Conservation (phyloP, 2,113 vertebrate species). For the Rhabdornis inornatus region DNA sequence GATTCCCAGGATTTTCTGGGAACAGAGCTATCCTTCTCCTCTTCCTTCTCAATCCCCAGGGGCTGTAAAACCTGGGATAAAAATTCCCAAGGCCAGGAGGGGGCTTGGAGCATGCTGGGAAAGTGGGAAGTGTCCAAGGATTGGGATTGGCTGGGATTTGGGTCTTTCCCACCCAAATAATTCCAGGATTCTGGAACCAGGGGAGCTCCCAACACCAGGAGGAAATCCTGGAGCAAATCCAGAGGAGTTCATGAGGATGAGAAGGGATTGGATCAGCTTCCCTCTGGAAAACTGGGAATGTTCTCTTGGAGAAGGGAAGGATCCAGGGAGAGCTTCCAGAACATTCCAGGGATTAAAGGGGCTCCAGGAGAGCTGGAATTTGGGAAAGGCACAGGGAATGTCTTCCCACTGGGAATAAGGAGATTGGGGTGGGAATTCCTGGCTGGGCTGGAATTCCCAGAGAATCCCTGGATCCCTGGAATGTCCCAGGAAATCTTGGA, state of each 20-base stretch:
- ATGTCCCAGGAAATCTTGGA: accelerated
- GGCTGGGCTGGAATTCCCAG: not conserved
- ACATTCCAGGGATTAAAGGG: not conserved
- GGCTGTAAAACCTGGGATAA: not conserved
- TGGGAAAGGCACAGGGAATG: not conserved
- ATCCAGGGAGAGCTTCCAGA: not conserved
- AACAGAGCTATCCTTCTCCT: not conserved
- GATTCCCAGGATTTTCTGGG: not conserved
- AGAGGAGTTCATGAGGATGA: not conserved
- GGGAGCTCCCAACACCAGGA: not conserved
- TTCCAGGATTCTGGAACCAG: not conserved
- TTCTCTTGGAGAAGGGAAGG: not conserved
- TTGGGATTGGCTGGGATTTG: not conserved
- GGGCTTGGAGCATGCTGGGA: not conserved
- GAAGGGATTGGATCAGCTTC: not conserved
- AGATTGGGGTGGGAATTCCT: not conserved
- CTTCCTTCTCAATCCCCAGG: not conserved
- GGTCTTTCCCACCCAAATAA: not conserved
- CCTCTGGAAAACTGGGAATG: not conserved
- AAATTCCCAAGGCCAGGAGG: not conserved
- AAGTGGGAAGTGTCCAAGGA: not conserved
- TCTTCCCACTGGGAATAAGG: not conserved
- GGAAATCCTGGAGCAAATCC: not conserved
- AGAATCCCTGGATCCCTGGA: not conserved
- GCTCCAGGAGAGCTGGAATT: not conserved